A percentile compares a stretch with the other conserved stretches of the same genome.
Evolutionary conservation across 1,140 invertebrate genomes (phyloP).

Genomic region (Ephestia elutella): DNA sequence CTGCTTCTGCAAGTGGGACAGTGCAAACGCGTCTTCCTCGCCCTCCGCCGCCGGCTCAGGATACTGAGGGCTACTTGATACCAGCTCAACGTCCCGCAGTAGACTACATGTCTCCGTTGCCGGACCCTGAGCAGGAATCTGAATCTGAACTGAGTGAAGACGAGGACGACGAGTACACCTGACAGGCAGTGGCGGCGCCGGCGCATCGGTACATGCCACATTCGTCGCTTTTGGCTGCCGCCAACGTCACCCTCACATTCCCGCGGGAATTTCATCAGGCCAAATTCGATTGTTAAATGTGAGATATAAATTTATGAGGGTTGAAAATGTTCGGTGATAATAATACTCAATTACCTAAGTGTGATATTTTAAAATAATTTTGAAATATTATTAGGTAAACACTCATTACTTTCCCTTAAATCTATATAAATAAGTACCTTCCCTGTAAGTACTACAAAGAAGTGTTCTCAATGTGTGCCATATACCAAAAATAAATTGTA

Average conservation of each 20-base stretch:
- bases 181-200: slow-evolving; percentile 34
- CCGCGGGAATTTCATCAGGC: slow-evolving; percentile 29
- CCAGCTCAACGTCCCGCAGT: slow-evolving; percentile 54
- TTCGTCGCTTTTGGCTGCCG: slow-evolving; percentile 33
- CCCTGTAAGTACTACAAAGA: not conserved
- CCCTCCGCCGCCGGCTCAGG: slow-evolving; percentile 54
- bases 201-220: slow-evolving; percentile 49
- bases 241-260: slow-evolving; percentile 42
- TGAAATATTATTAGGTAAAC: slow-evolving; percentile 14
- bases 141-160: slow-evolving; percentile 58
- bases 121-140: slow-evolving; percentile 39
- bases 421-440: not conserved
- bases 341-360: slow-evolving; percentile 51
- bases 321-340: slow-evolving; percentile 15
- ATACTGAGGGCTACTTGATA: slow-evolving; percentile 56
- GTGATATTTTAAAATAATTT: slow-evolving; percentile 56
- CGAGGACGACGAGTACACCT: slow-evolving; percentile 63
- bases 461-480: slow-evolving; percentile 21
- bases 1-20: slow-evolving; percentile 34
- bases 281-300: slow-evolving; percentile 40
- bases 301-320: slow-evolving; percentile 10
- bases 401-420: not conserved
- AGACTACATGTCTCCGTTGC: slow-evolving; percentile 73
- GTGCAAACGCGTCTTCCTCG: slow-evolving; percentile 50
- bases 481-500: slow-evolving; percentile 33